These are phyloP conservation scores for Cerceris rybyensis DNA, from an alignment of 2,888 invertebrate genomes.

Conservation along the genomic window DNA sequence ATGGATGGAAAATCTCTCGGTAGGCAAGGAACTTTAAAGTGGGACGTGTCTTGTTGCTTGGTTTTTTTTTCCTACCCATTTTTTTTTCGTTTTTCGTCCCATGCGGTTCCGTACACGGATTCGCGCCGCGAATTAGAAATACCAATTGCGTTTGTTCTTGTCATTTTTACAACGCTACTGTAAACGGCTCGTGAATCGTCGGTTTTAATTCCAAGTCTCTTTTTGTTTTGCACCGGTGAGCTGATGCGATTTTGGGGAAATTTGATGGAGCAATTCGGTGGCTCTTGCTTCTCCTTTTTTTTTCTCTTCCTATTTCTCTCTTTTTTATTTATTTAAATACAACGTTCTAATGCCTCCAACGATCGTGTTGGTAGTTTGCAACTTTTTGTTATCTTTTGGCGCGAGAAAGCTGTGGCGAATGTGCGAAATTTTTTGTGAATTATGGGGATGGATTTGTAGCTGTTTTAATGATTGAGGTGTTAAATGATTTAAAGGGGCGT, in stretches of 20 bases:
- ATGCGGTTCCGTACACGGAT: not conserved
- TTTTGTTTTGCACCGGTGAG: not conserved
- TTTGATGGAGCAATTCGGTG: not conserved
- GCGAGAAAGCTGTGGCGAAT: too few relatives aligned
- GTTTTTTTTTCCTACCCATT: not conserved
- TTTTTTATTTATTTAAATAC: too few relatives aligned
- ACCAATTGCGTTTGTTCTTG: not conserved
- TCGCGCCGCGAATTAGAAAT: not conserved
- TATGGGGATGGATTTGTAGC: too few relatives aligned
- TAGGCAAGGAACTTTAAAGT: not conserved
- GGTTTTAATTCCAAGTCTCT: slow-evolving; percentile 3
- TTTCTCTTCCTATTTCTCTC: not conserved
- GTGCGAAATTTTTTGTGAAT: too few relatives aligned
- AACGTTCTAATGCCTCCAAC: too few relatives aligned
- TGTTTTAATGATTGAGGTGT: too few relatives aligned
- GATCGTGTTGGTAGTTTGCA: too few relatives aligned
- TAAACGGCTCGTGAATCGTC: slow-evolving; percentile 3
- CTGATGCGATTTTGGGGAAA: not conserved
- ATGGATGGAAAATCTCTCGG: not conserved
- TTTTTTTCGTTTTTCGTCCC: not conserved
- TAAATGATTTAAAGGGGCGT: too few relatives aligned
- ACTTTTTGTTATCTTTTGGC: too few relatives aligned
- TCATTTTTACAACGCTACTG: not conserved
- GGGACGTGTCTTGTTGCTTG: not conserved
- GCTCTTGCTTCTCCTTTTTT: not conserved